These are phyloP conservation scores for Troglohyphantes excavatus DNA, from an alignment of 2,888 invertebrate species.

Conservation along the genomic window DNA sequence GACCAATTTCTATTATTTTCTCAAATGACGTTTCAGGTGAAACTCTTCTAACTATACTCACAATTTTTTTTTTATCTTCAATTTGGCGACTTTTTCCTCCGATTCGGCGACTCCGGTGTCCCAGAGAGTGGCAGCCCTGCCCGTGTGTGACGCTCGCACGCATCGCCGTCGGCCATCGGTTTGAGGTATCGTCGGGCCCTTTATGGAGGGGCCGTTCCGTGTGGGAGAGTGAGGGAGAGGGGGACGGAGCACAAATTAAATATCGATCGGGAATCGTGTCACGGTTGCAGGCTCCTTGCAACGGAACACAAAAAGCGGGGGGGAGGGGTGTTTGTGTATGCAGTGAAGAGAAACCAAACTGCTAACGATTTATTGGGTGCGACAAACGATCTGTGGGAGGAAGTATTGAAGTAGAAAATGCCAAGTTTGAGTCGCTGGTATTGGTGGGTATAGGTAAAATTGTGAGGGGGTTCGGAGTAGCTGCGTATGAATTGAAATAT, in stretches of 20 bases:
- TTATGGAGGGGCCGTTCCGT: neutral
- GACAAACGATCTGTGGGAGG: neutral
- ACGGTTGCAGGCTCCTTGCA: neutral
- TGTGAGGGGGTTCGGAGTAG: no score
- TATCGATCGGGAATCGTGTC: slow-evolving; percentile 19
- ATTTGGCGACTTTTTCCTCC: neutral
- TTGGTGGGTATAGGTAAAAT: no score
- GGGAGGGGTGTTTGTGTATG: neutral
- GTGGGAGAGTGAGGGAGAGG: slow-evolving; percentile 17
- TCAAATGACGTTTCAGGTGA: no score
- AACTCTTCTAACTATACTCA: no score
- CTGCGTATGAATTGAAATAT: no score
- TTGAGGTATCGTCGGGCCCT: slow-evolving; percentile 17
- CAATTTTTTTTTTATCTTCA: no score
- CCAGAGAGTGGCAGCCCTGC: slow-evolving; percentile 33
- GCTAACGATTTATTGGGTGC: no score
- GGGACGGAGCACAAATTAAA: slow-evolving; percentile 60
- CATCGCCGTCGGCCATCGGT: slow-evolving; percentile 63
- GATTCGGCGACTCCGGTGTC: neutral
- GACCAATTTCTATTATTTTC: no score
- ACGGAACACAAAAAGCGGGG: neutral
- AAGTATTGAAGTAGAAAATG: neutral
- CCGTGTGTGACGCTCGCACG: slow-evolving; percentile 19
- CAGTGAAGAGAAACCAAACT: neutral
- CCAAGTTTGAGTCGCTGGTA: neutral